phyloP scores from a whole-genome alignment of 2,888 invertebrate genomes.

The Tetranychus truncatus region DNA sequence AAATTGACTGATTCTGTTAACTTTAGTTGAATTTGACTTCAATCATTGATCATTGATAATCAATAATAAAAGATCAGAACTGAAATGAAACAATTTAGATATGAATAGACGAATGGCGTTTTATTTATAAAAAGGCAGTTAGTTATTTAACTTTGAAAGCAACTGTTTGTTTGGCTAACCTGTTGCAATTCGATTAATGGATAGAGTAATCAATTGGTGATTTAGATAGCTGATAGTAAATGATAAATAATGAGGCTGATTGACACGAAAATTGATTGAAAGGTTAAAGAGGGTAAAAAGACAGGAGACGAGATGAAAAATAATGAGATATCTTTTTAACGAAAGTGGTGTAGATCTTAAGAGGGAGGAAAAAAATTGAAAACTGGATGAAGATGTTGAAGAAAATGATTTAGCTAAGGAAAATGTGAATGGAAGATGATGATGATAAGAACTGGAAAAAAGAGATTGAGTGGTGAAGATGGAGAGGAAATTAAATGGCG shows the following conservation, averaged over 20 bases:
- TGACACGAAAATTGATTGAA: not conserved
- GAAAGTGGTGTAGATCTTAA: not conserved
- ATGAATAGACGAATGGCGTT: no score
- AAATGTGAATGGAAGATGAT: no score
- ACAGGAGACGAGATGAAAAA: not conserved
- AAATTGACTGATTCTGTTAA: no score
- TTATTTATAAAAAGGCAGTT: no score
- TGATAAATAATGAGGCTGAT: not conserved
- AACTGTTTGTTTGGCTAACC: not conserved
- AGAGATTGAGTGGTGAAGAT: not conserved
- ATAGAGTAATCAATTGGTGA: not conserved
- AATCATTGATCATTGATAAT: no score
- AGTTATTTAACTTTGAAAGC: not conserved
- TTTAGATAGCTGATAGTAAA: not conserved
- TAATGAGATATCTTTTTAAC: not conserved
- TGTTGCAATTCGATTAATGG: not conserved
- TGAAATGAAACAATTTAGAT: no score
- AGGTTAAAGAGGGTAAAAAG: not conserved
- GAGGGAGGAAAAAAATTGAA: not conserved
- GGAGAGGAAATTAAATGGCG: not conserved
- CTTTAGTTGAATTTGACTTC: no score
- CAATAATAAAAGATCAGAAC: no score
- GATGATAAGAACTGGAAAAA: no score
- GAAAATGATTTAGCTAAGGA: not conserved
- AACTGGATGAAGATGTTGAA: not conserved